phyloP scores from a whole-genome alignment of 2,113 vertebrate species.

The Megatriorchis doriae region DNA sequence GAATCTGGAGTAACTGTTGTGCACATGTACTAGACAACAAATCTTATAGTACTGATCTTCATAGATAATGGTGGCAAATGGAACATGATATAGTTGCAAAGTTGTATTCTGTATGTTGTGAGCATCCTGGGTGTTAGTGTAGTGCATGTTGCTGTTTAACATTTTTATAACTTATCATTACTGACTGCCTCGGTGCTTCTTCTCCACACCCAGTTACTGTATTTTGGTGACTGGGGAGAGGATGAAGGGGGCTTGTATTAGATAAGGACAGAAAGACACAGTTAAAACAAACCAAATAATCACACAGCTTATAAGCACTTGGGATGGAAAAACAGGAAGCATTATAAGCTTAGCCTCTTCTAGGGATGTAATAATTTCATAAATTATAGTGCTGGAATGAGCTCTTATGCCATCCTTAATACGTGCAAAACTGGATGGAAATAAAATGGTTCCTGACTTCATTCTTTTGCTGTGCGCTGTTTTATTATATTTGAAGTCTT shows the following conservation, averaged over 20 bases:
- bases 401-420: slow-evolving; percentile 27
- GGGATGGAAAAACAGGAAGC: not conserved
- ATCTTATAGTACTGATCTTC: not conserved
- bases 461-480: slow-evolving; percentile 39
- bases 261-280: not conserved
- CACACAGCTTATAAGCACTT: not conserved
- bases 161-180: not conserved
- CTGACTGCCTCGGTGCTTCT: not conserved
- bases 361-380: not conserved
- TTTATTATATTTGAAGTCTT: slow-evolving; percentile 27
- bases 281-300: not conserved
- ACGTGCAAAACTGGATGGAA: slow-evolving; percentile 38
- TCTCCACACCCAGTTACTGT: not conserved
- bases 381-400: not conserved
- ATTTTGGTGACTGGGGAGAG: not conserved
- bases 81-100: not conserved
- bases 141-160: not conserved
- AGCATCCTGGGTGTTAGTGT: slow-evolving; percentile 16
- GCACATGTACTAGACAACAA: not conserved
- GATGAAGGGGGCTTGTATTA: not conserved
- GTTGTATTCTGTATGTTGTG: slow-evolving; percentile 4
- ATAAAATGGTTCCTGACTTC: slow-evolving; percentile 47
- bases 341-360: not conserved
- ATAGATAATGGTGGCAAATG: not conserved
- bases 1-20: not conserved